These are phyloP conservation scores for Turdus rufiventris DNA, from an alignment of 2,113 vertebrate genomes.

Conservation along the genomic window DNA sequence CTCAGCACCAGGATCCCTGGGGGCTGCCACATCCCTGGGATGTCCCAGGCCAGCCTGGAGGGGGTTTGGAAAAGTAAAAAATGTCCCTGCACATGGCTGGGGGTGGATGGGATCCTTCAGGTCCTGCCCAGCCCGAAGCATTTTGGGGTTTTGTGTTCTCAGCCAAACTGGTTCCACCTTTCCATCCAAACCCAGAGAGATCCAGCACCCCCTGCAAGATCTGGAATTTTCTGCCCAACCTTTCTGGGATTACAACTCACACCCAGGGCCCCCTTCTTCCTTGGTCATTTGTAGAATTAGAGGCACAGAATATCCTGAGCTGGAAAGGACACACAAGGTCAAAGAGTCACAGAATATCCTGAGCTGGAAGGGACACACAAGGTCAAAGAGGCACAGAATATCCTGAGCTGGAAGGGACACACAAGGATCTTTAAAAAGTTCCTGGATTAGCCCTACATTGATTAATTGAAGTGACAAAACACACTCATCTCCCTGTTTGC, in stretches of 20 bases:
- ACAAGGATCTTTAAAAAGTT: neutral
- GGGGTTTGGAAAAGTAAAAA: accelerated
- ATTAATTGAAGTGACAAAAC: neutral
- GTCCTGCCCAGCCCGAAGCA: neutral
- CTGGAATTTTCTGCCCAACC: neutral
- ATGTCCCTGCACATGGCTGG: neutral
- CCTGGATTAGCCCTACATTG: neutral
- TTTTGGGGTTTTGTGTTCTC: neutral
- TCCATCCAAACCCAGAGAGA: neutral
- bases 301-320: neutral
- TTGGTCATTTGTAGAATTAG: neutral
- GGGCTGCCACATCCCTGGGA: neutral
- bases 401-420: neutral
- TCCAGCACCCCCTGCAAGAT: neutral
- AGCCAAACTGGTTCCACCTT: neutral
- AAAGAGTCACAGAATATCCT: no score
- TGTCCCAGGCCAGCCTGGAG: accelerated
- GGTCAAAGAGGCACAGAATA: neutral
- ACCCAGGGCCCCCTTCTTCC: neutral
- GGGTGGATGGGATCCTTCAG: neutral
- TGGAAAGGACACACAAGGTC: neutral
- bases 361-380: neutral
- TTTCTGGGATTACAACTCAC: neutral
- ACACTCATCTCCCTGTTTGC: neutral
- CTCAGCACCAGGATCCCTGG: neutral